Percentiles rank a stretch among this genome's conserved stretches.
Conservation (phyloP, 2,797 vertebrate genomes). For the Okamejei kenojei region DNA sequence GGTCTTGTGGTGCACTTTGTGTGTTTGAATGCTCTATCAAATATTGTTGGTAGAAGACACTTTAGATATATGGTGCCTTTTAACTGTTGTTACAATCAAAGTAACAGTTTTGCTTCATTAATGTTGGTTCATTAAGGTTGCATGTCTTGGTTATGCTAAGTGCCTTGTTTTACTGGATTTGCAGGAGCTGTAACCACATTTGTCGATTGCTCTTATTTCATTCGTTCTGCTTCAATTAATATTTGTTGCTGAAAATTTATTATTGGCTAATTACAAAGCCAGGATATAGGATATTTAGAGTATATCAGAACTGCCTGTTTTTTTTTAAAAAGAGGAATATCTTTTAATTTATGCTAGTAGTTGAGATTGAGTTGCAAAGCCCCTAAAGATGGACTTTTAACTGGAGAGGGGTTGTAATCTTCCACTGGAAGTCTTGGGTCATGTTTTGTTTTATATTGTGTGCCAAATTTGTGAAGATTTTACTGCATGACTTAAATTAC, state of each 20-base stretch:
- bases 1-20: background rate
- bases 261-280: background rate
- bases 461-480: constrained; percentile 18
- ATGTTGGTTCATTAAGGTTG: background rate
- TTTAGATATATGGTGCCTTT: background rate
- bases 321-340: too few species aligned
- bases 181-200: background rate
- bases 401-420: background rate
- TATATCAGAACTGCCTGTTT: constrained; percentile 7
- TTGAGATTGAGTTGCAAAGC: background rate
- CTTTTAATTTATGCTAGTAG: constrained; percentile 30
- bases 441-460: background rate
- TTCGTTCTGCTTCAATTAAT: background rate
- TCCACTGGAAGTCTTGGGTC: background rate
- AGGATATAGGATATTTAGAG: background rate
- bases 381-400: background rate
- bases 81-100: constrained; percentile 12
- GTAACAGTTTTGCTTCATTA: background rate
- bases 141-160: constrained; percentile 15
- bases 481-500: constrained; percentile 27
- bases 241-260: background rate
- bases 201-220: background rate
- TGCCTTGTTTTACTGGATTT: constrained; percentile 33
- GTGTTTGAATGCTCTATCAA: constrained; percentile 11
- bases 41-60: background rate